These are phyloP conservation scores for Brachymystax lenok DNA, from an alignment of 2,797 vertebrate genomes.

Conservation along the genomic window DNA sequence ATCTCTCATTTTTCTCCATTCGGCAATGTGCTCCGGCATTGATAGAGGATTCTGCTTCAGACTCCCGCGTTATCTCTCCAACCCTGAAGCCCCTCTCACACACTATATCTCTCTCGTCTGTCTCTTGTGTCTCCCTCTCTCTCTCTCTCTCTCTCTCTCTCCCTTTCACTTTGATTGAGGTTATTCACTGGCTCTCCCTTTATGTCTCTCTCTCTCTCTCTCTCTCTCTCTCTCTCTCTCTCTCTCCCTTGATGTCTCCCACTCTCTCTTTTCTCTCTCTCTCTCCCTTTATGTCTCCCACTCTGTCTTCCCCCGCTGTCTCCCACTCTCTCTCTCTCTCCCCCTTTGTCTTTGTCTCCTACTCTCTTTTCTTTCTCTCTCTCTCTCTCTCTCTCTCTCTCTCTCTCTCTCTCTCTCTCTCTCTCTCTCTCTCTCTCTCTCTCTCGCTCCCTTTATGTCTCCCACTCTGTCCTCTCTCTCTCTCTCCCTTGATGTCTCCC, in stretches of 20 bases:
- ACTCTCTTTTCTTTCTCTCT: conserved; percentile 34
- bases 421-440: conserved; percentile 15
- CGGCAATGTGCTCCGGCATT: background rate
- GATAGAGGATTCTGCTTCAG: background rate
- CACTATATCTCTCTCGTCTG: too few species aligned
- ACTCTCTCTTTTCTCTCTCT: conserved; percentile 24
- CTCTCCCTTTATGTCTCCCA: conserved; percentile 6
- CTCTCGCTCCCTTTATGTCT: background rate
- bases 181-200: background rate
- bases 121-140: too few species aligned
- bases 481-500: background rate
- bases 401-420: conserved; percentile 13
- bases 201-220: too few species aligned
- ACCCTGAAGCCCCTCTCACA: too few species aligned
- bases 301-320: background rate
- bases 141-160: too few species aligned
- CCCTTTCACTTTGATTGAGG: background rate
- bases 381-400: conserved; percentile 29
- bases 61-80: too few species aligned
- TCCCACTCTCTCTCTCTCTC: too few species aligned
- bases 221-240: too few species aligned
- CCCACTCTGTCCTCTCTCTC: background rate
- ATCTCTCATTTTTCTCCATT: background rate
- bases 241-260: background rate
- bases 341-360: too few species aligned